Conservation (phyloP, 2,113 vertebrate genomes). For the Leptodactylus fuscus region DNA sequence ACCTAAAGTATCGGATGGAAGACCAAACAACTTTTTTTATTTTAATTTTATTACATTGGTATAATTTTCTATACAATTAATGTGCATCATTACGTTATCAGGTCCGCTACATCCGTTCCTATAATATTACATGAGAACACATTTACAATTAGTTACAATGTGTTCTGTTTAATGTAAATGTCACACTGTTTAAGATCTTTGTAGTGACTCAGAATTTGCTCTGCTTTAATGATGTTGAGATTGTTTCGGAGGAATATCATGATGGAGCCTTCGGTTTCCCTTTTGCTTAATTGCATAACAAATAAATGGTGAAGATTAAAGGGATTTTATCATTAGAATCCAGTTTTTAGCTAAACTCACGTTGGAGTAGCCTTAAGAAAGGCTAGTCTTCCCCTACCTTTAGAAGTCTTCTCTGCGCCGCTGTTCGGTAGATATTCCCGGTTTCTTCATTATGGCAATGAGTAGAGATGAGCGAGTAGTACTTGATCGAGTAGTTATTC, state of each 20-base stretch:
- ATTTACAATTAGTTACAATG: conserved; percentile 13
- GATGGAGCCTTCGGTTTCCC: not conserved
- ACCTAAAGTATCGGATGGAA: not conserved
- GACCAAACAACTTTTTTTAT: not conserved
- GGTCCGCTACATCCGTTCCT: not conserved
- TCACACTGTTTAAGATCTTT: conserved; percentile 1
- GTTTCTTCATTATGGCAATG: no score
- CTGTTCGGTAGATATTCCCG: no score
- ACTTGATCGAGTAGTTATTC: no score
- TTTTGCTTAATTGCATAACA: not conserved
- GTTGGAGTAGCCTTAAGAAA: no score
- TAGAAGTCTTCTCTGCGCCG: no score
- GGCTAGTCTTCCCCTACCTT: no score
- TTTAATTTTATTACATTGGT: not conserved
- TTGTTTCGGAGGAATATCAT: not conserved
- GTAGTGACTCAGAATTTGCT: not conserved
- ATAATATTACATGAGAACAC: not conserved
- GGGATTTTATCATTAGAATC: no score
- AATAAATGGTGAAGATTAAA: not conserved
- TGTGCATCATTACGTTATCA: not conserved
- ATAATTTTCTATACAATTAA: not conserved
- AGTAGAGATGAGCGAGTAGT: no score
- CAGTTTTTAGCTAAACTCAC: no score
- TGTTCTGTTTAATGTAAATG: conserved; percentile 15
- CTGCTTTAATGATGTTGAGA: conserved; percentile 22